phyloP scores from a whole-genome alignment of 1,140 invertebrate species.

The Heterodera carotae region DNA sequence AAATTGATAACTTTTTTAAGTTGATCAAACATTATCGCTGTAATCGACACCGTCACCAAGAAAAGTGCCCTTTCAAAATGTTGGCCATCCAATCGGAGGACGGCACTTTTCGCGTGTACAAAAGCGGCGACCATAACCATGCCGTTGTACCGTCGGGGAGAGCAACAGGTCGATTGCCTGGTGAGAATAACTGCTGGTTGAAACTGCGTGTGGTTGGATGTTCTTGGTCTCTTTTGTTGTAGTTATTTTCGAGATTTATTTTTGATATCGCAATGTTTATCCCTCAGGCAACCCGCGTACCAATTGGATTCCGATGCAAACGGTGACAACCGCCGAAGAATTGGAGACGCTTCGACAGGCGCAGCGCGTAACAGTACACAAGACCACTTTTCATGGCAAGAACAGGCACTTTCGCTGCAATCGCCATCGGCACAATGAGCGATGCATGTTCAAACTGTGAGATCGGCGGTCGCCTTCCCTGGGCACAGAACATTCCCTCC shows the following conservation, averaged over 20 bases:
- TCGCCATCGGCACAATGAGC: slow-evolving; percentile 32
- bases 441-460: slow-evolving; percentile 34
- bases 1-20: too few relatives aligned
- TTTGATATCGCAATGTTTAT: not conserved
- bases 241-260: not conserved
- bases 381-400: slow-evolving; percentile 29
- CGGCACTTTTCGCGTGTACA: slow-evolving; percentile 24
- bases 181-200: slow-evolving; percentile 1
- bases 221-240: not conserved
- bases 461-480: too few relatives aligned
- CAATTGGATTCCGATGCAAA: slow-evolving; percentile 30
- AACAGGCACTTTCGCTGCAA: slow-evolving; percentile 31
- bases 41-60: slow-evolving; percentile 30
- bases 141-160: slow-evolving; percentile 27
- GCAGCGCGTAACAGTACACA: slow-evolving; percentile 30
- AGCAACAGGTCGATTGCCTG: slow-evolving; percentile 15
- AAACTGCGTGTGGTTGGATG: not conserved
- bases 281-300: slow-evolving; percentile 17
- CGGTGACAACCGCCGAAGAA: slow-evolving; percentile 22
- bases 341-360: slow-evolving; percentile 28
- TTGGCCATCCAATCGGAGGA: slow-evolving; percentile 32
- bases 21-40: slow-evolving; percentile 26
- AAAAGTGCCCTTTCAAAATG: slow-evolving; percentile 33
- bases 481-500: not conserved
- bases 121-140: slow-evolving; percentile 27